Conservation (phyloP, 2,888 invertebrate genomes). For the Drosophila robusta region DNA sequence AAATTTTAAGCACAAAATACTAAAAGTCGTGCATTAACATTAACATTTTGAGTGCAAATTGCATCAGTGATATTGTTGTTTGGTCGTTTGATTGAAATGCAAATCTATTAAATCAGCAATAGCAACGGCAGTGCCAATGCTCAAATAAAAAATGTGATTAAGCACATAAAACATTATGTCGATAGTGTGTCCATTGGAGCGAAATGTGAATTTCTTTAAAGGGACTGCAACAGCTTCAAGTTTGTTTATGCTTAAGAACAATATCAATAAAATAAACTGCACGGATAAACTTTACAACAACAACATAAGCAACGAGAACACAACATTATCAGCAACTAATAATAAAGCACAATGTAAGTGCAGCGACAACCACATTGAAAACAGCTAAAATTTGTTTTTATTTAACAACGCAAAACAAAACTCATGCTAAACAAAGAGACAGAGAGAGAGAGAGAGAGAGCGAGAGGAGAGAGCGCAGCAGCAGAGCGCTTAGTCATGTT, state of each 20-base stretch:
- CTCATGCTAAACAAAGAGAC: conserved; percentile 29
- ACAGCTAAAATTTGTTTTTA: conserved; percentile 25
- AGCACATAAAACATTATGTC: conserved; percentile 77
- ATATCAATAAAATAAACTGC: conserved; percentile 22
- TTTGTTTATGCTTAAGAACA: conserved; percentile 55
- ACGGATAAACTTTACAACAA: conserved; percentile 53
- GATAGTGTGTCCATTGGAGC: conserved; percentile 82
- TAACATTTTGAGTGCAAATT: conserved; percentile 6
- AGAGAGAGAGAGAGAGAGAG: conserved; percentile 4
- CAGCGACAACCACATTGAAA: conserved; percentile 18
- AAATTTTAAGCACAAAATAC: not conserved
- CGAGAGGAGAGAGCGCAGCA: conserved; percentile 35
- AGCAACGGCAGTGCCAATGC: conserved; percentile 5
- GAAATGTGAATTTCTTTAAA: conserved; percentile 81
- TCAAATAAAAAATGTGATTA: conserved; percentile 36
- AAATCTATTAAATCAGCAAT: conserved; percentile 10
- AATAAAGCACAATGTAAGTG: conserved; percentile 61
- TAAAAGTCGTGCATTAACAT: not conserved
- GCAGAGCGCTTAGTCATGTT: conserved; percentile 69
- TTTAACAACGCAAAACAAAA: conserved; percentile 61
- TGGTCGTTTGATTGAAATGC: conserved; percentile 10
- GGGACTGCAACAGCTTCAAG: conserved; percentile 66
- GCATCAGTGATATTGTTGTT: conserved; percentile 6
- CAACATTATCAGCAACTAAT: conserved; percentile 29
- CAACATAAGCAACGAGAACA: conserved; percentile 42